Base-by-base conservation (phyloP, 2,113 vertebrate genomes). In the Nicator chloris region DNA sequence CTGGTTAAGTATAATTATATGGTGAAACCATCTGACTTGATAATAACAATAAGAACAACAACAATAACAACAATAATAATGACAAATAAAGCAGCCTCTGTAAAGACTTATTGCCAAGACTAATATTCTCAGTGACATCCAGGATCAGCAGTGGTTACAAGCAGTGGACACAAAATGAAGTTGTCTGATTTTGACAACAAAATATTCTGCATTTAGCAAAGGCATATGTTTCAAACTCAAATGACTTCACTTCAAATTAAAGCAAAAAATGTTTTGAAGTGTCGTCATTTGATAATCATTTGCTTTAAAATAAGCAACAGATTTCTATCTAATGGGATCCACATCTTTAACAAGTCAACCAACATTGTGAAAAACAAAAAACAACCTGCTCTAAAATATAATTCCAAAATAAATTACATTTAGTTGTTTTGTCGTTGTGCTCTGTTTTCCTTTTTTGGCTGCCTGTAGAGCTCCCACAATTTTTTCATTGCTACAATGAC, bases 181-280 rank as follows among this genome's bases (percentile, higher is more conserved):
- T 95, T 97, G 91, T 94, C 83, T 96, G 86, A 7, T 80, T 96
- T 96, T 97, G 96, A 96, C 92, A 96, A 96, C 88, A 96, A 95
- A 86, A 68, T 93, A 86, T 88, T 95, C 92, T 90, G 83, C 86
- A 71, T 88, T 97, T 97, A 95, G 70, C 86, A 95, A 96, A 98
- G 95, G 93, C 97, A 97, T 98, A 98, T 98, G 97, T 97, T 98
- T 97, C 97, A 95, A 97, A 98, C 97, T 97, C 97, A 97, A 97
- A 98, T 97, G 89, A 97, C 93, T 98, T 97, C 97, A 97, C 96
- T 98, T 98, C 96, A 97, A 96, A 92, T 96, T 97, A 96, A 98
- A 97, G 96, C 60, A 95, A 96, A 97, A 96, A 98, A 96, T 96
- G 93, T 97, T 98, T 98, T 97, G 96, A 98, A 98, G 96, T 96